Evolutionary conservation across 2,888 invertebrate species (phyloP).

Genomic region (Chironomus riparius): DNA sequence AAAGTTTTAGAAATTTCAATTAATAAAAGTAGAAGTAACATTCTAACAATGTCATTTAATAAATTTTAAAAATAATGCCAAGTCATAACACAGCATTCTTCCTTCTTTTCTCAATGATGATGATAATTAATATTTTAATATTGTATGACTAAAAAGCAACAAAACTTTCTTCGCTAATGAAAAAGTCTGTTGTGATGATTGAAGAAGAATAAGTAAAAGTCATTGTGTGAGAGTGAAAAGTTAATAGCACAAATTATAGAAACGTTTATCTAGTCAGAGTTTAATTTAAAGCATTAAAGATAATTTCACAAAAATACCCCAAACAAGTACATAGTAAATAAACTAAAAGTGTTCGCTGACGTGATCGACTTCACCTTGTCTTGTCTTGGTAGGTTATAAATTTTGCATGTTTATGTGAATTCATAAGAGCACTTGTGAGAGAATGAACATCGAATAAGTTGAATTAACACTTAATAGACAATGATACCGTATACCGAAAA

Average conservation of each 20-base stretch:
- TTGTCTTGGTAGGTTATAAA: neutral
- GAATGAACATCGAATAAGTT: neutral
- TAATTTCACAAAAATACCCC: neutral
- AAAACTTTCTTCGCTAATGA: neutral
- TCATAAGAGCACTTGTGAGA: neutral
- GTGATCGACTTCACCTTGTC: neutral
- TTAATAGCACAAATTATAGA: neutral
- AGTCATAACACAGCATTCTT: neutral
- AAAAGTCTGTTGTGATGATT: neutral
- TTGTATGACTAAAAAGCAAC: too few relatives aligned
- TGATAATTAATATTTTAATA: neutral
- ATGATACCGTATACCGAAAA: neutral
- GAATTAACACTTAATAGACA: neutral
- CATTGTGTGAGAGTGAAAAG: too few relatives aligned
- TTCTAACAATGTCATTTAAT: neutral
- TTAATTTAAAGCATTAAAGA: neutral
- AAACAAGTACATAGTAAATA: too few relatives aligned
- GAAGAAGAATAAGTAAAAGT: neutral
- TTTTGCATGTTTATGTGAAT: conserved; percentile 3
- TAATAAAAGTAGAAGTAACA: neutral
- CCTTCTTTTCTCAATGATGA: neutral
- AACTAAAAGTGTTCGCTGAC: neutral
- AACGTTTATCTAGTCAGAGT: neutral
- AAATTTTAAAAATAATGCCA: neutral
- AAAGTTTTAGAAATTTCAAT: neutral